Evolutionary conservation across 2,888 invertebrate genomes (phyloP), one percentile per base, ranked within the genome.

Genomic region (Drosophila kanekoi): DNA sequence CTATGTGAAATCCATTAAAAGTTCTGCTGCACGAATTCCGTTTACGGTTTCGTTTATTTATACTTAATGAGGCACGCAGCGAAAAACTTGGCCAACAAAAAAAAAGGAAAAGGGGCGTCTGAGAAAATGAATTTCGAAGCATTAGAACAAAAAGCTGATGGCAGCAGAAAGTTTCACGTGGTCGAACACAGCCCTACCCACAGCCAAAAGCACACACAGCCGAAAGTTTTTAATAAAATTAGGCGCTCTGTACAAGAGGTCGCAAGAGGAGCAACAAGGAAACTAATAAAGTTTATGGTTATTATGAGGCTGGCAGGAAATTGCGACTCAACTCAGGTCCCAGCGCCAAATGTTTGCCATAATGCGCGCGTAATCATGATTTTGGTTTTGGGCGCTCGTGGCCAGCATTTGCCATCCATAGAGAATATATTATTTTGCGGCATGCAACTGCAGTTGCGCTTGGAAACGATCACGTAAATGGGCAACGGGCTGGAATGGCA

Each of bases 381-480:
- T 84, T 72, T 62, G 48, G 40, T 59, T 32, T 44, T 35, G 38
- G 48, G 47, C 51, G 49, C 45, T 62, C 6, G 52, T 44, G 43
- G 41, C 23, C 40, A 16, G 33, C 60, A 54, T 63, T 35, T 33
- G 33, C 14, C 47, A 28, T 18, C 38, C 52, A 47, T 37, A n/a
- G 43, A 51, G 51, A 56, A 28, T 70, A 33, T 28, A 60, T 53
- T 58, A 44, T 18, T 13, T 37, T 23, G 18, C 11, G 37, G 57
- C 64, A 57, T 61, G 62, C 85, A 81, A 62, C 51, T 64, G 75
- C 82, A 69, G 60, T 53, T 45, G 70, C 53, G 65, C 16, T 16
- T 14, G 28, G 44, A 48, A 81, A 51, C 59, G 64, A 85, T 75
- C 88, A 87, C 82, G 88, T 79, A 88, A 85, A 64, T 59, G 81